A percentile compares a stretch with the other conserved stretches of the same genome.
Conservation (phyloP, 1,140 invertebrate species). For the Leguminivora glycinivorella region DNA sequence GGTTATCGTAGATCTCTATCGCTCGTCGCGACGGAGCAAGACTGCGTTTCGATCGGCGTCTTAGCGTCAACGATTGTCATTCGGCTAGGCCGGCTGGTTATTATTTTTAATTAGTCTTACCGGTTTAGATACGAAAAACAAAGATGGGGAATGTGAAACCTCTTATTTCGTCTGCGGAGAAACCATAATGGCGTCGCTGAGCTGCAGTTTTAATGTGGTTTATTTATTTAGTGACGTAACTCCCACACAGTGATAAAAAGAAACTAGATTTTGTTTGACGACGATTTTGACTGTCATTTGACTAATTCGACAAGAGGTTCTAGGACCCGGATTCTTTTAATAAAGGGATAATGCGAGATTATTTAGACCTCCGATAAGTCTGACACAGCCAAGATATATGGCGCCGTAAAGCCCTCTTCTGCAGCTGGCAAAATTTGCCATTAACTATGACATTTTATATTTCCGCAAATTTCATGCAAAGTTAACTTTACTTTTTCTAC, state of each 20-base stretch:
- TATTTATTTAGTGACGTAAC: conserved; percentile 5
- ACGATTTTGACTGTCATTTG: background rate
- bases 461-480: no score
- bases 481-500: no score
- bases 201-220: background rate
- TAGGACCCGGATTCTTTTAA: background rate
- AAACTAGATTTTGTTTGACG: background rate
- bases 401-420: no score
- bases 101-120: conserved; percentile 5
- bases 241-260: background rate
- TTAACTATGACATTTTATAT: no score
- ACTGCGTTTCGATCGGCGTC: no score
- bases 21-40: no score
- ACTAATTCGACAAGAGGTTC: background rate
- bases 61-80: no score
- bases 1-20: no score
- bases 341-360: background rate
- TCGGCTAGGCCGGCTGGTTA: no score
- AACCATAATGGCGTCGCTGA: background rate
- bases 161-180: background rate
- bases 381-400: no score
- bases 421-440: no score
- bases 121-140: background rate
- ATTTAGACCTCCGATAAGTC: no score
- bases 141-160: background rate